These are phyloP conservation scores for Calliopsis andreniformis DNA, from an alignment of 1,140 invertebrate species.

Conservation along the genomic window DNA sequence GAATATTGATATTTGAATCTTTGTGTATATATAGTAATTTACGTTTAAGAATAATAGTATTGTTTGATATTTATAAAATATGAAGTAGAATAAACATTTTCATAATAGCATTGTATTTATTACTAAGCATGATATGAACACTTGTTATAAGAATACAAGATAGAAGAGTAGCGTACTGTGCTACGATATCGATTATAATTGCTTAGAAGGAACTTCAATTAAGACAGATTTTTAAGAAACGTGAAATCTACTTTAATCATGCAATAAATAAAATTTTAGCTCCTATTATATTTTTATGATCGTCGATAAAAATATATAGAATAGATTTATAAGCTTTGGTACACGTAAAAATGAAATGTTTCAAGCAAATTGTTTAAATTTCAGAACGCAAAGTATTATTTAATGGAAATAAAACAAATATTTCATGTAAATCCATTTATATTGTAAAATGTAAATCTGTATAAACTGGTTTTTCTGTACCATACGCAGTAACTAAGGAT, in stretches of 20 bases:
- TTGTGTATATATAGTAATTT: too few species aligned
- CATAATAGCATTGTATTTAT: neutral
- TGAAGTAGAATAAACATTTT: neutral
- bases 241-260: conserved; percentile 20
- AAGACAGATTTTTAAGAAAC: neutral
- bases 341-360: neutral
- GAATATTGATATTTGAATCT: too few species aligned
- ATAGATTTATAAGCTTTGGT: neutral
- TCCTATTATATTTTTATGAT: neutral
- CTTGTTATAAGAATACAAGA: conserved; percentile 14
- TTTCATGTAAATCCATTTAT: neutral
- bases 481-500: neutral
- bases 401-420: too few species aligned
- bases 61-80: neutral
- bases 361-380: neutral
- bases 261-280: conserved; percentile 1
- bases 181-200: neutral
- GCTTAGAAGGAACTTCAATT: neutral
- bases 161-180: neutral
- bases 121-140: conserved; percentile 25
- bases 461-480: neutral
- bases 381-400: neutral
- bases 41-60: too few species aligned
- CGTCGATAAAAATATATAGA: neutral
- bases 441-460: neutral